Evolutionary conservation across 2,113 vertebrate species (phyloP).

Genomic region (Phalacrocorax aristotelis): DNA sequence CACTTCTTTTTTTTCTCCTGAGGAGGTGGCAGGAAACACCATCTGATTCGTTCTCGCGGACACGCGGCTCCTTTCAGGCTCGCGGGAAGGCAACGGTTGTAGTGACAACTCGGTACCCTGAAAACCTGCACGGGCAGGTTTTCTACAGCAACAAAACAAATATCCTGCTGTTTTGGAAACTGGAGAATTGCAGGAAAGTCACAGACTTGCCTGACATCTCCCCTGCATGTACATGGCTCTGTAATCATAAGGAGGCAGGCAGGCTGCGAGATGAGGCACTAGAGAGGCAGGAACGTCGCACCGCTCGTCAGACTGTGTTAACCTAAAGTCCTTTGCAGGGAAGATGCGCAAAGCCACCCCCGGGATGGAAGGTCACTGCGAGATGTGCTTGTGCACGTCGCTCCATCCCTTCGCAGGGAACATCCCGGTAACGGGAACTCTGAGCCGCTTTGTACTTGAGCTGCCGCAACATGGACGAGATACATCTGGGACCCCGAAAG

Average conservation of each 20-base stretch:
- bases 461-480: not conserved
- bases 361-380: not conserved
- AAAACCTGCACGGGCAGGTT: not conserved
- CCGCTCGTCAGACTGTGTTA: not conserved
- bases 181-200: not conserved
- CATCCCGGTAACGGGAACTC: not conserved
- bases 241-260: not conserved
- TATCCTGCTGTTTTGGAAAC: not conserved
- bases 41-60: not conserved
- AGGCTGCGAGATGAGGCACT: not conserved
- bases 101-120: not conserved
- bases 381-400: not conserved
- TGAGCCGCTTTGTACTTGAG: not conserved
- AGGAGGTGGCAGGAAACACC: conserved; percentile 11
- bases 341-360: not conserved
- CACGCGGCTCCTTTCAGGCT: not conserved
- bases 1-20: not conserved
- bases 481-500: not conserved
- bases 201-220: not conserved
- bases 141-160: not conserved
- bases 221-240: not conserved
- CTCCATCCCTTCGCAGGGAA: not conserved
- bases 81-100: not conserved
- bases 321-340: not conserved
- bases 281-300: not conserved